These are phyloP conservation scores for Sturnira hondurensis DNA, from an alignment of 2,113 vertebrate genomes.

Conservation along the genomic window DNA sequence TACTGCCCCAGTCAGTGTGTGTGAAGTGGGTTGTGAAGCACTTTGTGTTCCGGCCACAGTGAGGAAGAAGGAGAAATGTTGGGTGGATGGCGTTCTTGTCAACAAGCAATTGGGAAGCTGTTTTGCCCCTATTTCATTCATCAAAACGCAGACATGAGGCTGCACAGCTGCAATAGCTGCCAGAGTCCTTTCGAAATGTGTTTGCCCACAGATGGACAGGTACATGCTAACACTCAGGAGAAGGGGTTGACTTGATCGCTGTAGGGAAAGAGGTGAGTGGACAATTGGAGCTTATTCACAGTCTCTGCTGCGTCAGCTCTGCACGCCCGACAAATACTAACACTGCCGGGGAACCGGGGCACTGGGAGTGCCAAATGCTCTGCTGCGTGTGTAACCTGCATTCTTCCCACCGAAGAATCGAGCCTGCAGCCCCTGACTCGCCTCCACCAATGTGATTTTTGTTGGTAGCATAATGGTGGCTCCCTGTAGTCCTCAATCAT, in stretches of 20 bases:
- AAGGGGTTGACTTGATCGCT: accelerated
- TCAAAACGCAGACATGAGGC: no score
- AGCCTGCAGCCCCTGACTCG: accelerated
- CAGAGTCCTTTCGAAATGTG: not conserved
- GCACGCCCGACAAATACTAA: no score
- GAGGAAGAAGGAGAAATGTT: not conserved
- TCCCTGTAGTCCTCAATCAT: not conserved
- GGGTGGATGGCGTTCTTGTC: not conserved
- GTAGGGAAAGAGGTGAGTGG: not conserved
- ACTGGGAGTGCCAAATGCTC: no score
- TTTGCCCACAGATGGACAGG: not conserved
- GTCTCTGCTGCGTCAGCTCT: not conserved
- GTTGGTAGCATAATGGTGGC: no score
- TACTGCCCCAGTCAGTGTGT: no score
- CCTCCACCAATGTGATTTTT: not conserved
- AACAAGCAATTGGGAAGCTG: not conserved
- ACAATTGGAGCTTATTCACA: accelerated
- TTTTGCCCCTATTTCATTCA: not conserved
- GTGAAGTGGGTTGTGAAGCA: not conserved
- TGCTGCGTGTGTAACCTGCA: not conserved
- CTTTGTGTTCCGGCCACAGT: no score
- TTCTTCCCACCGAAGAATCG: not conserved
- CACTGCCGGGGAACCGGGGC: no score
- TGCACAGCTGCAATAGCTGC: accelerated
- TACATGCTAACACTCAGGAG: not conserved